Base-by-base conservation (phyloP, 2,888 invertebrate species). In the Habrosyne pyritoides region DNA sequence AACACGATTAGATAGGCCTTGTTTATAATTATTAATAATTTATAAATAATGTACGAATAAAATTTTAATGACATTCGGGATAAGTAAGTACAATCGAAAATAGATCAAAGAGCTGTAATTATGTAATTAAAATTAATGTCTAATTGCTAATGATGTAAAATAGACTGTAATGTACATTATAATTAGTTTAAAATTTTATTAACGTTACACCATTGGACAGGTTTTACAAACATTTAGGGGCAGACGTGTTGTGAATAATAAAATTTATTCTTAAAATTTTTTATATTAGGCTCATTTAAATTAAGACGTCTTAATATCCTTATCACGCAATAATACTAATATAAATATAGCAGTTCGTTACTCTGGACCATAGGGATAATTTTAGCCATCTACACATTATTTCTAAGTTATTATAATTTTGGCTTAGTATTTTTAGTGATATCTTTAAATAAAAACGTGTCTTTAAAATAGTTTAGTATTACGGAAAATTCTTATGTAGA, bases 1-100 rank as follows among this genome's bases (percentile, higher is more conserved):
- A 81, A 74, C 72, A 76, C 77, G 65, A 76, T 60, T 81, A 84
- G 78, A 75, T 85, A 87, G 86, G 86, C 85, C 86, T 79, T 86
- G 77, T 83, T 77, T 79, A 80, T 81, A 73, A 62, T 47, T 18
- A 55, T 47, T 51, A 63, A 69, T 75, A 67, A 78, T 80, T 42
- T 42, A 42, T 81, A 80, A 83, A 82, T 83, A 80, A 82, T 83
- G 74, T 87, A 85, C 83, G 70, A 73, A 75, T 83, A 81, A 84
- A 84, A 85, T 83, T 71, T 28, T 60, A 70, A 71, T 73, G 64
- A 73, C 71, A 63, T 81, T 73, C 14, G 33, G 74, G 72, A 71
- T 88, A 87, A 88, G 71, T 87, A 86, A 88, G 90, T 81, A 86
- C 83, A 89, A 87, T 84, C 73, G 73, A 77, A 81, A 81, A 75